Conservation (phyloP, 2,113 vertebrate species). For the Sinocyclocheilus rhinocerous region DNA sequence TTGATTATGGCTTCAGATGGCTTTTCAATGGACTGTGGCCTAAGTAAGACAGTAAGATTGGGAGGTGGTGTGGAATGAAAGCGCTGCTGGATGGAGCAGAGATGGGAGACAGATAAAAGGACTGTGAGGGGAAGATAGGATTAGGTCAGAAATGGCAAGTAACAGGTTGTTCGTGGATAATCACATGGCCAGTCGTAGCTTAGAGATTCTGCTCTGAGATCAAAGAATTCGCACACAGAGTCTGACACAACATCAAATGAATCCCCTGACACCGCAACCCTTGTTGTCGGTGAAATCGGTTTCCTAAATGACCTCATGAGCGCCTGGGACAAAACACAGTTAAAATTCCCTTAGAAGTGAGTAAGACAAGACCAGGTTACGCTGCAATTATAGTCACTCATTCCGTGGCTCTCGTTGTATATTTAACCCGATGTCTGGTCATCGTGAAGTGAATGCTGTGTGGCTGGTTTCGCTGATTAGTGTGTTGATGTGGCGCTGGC, state of each 20-base stretch:
- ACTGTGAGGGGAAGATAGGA: conserved; percentile 43
- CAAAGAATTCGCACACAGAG: conserved; percentile 42
- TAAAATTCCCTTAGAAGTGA: background rate
- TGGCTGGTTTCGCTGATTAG: conserved; percentile 51
- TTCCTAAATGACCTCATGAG: conserved; percentile 36
- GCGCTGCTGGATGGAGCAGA: conserved; percentile 28
- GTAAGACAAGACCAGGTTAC: conserved; percentile 15
- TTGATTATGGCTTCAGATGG: conserved; percentile 70
- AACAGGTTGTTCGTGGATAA: conserved; percentile 53
- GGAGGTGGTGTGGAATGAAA: conserved; percentile 55
- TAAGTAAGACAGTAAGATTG: conserved; percentile 59
- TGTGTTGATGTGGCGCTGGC: conserved; percentile 43
- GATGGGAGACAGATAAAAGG: conserved; percentile 47
- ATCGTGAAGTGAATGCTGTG: conserved; percentile 27
- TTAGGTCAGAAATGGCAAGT: conserved; percentile 47
- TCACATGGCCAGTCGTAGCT: conserved; percentile 39
- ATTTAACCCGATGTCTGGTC: conserved; percentile 24
- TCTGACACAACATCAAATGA: conserved; percentile 49
- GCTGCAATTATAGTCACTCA: background rate
- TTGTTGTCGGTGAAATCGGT: conserved; percentile 47
- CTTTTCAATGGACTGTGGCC: conserved; percentile 62
- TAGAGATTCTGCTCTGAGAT: conserved; percentile 31
- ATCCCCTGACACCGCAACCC: conserved; percentile 49
- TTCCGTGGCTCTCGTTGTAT: background rate
- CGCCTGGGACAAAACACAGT: conserved; percentile 2